These are phyloP conservation scores for Lasioglossum malachurum DNA, from an alignment of 2,888 invertebrate species.

Conservation along the genomic window DNA sequence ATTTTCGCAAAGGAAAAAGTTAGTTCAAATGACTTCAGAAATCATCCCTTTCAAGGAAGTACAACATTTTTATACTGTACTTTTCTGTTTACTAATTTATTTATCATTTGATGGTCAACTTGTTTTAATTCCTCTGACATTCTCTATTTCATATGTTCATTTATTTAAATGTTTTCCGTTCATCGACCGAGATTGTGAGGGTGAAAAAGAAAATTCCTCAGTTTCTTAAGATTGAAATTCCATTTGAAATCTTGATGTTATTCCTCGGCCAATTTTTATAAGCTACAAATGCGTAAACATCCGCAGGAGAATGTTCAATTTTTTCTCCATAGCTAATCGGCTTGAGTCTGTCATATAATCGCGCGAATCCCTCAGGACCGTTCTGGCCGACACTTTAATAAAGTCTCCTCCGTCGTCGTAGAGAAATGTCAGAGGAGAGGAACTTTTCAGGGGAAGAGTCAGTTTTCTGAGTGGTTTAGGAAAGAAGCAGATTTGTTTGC, in stretches of 20 bases:
- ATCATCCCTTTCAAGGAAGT: no score
- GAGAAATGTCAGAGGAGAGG: constrained; percentile 30
- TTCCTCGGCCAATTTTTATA: not conserved
- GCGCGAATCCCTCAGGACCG: constrained; percentile 56
- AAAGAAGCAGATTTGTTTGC: constrained; percentile 39
- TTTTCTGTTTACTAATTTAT: no score
- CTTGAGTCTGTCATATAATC: constrained; percentile 70
- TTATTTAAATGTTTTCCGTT: not conserved
- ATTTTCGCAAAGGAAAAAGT: no score
- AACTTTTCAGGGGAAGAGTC: constrained; percentile 65
- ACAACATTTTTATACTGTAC: no score
- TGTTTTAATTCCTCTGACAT: no score
- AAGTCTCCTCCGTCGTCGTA: constrained; percentile 57
- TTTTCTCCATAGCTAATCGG: constrained; percentile 66
- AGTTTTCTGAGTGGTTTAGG: constrained; percentile 64
- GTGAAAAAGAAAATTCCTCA: not conserved
- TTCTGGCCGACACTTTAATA: constrained; percentile 69
- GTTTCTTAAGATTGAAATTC: not conserved
- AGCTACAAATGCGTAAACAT: not conserved
- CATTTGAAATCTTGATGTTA: not conserved
- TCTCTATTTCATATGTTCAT: no score
- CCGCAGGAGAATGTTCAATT: constrained; percentile 27
- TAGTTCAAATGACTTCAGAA: no score
- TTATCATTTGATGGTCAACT: no score
- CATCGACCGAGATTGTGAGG: not conserved